Conservation (phyloP, 2,113 vertebrate genomes). For the Turnix velox region DNA sequence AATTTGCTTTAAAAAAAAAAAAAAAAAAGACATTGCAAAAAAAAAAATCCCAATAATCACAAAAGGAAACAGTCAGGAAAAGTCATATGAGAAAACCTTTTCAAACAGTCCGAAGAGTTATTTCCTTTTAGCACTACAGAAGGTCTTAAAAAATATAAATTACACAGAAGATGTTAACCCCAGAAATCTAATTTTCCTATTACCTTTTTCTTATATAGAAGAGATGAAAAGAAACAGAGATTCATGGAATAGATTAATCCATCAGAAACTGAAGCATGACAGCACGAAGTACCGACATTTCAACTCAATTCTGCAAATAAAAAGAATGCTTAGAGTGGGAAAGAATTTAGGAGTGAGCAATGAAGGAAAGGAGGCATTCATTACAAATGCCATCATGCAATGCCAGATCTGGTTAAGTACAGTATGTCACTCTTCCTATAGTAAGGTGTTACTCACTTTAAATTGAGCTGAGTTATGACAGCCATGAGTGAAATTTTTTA, state of each 20-base stretch:
- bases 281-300: constrained; percentile 7
- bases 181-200: constrained; percentile 40
- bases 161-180: not conserved
- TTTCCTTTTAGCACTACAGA: not conserved
- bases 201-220: not conserved
- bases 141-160: constrained; percentile 16
- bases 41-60: not conserved
- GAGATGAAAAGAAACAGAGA: constrained; percentile 36
- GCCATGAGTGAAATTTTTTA: not conserved
- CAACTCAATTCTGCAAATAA: constrained; percentile 42
- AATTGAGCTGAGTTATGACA: not conserved
- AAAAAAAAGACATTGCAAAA: not conserved
- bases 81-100: not conserved
- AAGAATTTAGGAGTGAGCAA: not conserved
- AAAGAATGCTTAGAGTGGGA: constrained; percentile 31
- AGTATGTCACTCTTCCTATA: not conserved
- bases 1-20: not conserved
- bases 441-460: not conserved
- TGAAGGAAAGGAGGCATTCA: not conserved
- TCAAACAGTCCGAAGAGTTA: not conserved
- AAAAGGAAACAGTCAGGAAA: not conserved
- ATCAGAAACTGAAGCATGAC: constrained; percentile 27
- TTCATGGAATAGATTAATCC: constrained; percentile 1
- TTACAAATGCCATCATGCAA: not conserved
- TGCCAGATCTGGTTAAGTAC: not conserved